Evolutionary conservation across 2,113 vertebrate genomes (phyloP), one percentile per base, ranked within the genome.

Genomic region (Vicugna pacos): DNA sequence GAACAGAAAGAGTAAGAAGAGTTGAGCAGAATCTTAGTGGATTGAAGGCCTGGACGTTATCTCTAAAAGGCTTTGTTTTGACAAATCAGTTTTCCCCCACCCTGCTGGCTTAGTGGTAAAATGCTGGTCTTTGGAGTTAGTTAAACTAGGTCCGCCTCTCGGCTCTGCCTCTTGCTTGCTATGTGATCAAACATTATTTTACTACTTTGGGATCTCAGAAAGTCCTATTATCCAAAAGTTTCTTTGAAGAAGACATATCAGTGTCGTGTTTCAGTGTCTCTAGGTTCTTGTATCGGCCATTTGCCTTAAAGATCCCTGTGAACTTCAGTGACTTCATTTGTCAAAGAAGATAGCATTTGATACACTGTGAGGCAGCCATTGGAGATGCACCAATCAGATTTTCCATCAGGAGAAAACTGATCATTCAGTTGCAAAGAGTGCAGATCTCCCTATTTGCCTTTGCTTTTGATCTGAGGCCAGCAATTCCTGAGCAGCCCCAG

Each of bases 251-350:
- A 50, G 22, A 56, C 19, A 15, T 64, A 42, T n/a, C 42, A 82
- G 35, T 60, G 38, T 86, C 35, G 22, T 81, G 67, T 64, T 80
- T 52, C 80, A 35, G 67, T 75, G 69, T 83, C 14, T 69, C 75
- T 82, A 60, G 56, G 64, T 60, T 70, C 69, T 86, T 56, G 54
- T 77, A 88, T 6, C n/a, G 88, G 69, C 6, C 64, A 7, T 56
- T n/a, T 84, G 77, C 32, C 72, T 82, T 62, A 88, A 84, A 79
- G 35, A 67, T 38, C 56, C 35, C 38, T 82, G 54, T 81, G 35
- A 93, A 76, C 35, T 91, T 87, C n/a, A 52, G 30, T 54, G 90
- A 56, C 89, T 89, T 75, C 75, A 81, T 82, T 75, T 87, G 46
- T 56, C 52, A 12, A 81, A 81, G 56, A 65, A 58, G 24, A 22